phyloP scores from a whole-genome alignment of 2,797 vertebrate genomes.

The Malacoraja senta region DNA sequence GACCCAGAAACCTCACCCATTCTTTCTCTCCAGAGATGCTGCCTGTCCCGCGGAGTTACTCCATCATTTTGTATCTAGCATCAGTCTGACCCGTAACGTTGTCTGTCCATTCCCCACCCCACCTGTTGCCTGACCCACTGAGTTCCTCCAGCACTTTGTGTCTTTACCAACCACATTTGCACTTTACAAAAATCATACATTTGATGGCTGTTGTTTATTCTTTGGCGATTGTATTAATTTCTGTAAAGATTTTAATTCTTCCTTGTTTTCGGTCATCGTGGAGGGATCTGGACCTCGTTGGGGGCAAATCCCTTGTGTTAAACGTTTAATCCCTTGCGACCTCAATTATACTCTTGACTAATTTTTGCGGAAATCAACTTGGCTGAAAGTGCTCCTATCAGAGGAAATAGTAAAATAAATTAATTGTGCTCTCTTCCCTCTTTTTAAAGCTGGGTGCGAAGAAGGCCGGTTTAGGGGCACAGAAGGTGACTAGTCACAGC shows the following conservation, averaged over 20 bases:
- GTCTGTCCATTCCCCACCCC: no score
- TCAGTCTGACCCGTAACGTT: no score
- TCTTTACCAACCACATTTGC: background rate
- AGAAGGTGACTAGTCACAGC: constrained; percentile 77
- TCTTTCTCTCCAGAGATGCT: no score
- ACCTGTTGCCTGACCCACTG: no score
- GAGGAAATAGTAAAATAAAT: background rate
- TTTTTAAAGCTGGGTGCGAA: constrained; percentile 70
- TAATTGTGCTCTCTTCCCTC: constrained; percentile 9
- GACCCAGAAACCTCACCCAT: no score
- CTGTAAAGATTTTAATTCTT: background rate
- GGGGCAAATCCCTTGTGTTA: background rate
- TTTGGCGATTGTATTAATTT: background rate
- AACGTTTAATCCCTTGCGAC: background rate
- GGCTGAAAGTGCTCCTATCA: background rate
- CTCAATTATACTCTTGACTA: background rate
- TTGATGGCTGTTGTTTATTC: background rate
- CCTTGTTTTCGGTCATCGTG: background rate
- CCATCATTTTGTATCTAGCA: no score
- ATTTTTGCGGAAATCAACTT: background rate
- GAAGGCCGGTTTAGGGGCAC: constrained; percentile 83
- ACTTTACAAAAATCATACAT: background rate
- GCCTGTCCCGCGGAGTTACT: no score
- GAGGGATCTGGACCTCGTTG: background rate
- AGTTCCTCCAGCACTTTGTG: no score